phyloP scores from a whole-genome alignment of 2,797 vertebrate genomes.

The Ctenochaetus hawaiiensis region DNA sequence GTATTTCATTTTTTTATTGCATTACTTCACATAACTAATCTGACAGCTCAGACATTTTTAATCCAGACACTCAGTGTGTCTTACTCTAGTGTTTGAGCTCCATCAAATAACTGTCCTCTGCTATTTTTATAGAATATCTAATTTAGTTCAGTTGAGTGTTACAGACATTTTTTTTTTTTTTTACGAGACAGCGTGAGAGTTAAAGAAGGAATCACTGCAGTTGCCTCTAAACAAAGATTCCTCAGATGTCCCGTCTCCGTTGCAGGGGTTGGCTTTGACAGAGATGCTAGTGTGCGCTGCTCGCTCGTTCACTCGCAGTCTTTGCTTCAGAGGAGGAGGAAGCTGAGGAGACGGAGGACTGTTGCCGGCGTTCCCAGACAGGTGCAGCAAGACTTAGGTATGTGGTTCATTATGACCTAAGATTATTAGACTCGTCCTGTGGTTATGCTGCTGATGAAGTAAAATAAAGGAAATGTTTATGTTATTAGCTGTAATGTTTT shows the following conservation, averaged over 20 bases:
- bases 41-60: not conserved
- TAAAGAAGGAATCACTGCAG: conserved; percentile 51
- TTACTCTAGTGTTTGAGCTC: conserved; percentile 10
- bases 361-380: conserved; percentile 95
- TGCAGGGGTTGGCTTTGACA: conserved; percentile 98
- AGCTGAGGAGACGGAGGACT: conserved; percentile 96
- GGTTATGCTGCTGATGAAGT: not conserved
- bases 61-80: not conserved
- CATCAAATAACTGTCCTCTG: conserved; percentile 22
- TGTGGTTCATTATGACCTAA: conserved; percentile 21
- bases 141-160: conserved; percentile 13
- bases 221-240: conserved; percentile 71
- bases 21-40: too few species aligned
- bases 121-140: conserved; percentile 44
- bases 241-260: conserved; percentile 79
- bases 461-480: not conserved
- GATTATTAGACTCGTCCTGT: not conserved
- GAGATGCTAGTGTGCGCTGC: conserved; percentile 98
- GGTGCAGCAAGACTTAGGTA: conserved; percentile 95
- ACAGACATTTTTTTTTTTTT: conserved; percentile 4
- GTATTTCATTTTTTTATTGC: too few species aligned
- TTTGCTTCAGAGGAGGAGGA: conserved; percentile 95
- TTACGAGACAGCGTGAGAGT: conserved; percentile 58
- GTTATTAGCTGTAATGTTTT: not conserved
- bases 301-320: conserved; percentile 99